Conservation (phyloP, 1,140 invertebrate genomes). For the Aphis craccivora region DNA sequence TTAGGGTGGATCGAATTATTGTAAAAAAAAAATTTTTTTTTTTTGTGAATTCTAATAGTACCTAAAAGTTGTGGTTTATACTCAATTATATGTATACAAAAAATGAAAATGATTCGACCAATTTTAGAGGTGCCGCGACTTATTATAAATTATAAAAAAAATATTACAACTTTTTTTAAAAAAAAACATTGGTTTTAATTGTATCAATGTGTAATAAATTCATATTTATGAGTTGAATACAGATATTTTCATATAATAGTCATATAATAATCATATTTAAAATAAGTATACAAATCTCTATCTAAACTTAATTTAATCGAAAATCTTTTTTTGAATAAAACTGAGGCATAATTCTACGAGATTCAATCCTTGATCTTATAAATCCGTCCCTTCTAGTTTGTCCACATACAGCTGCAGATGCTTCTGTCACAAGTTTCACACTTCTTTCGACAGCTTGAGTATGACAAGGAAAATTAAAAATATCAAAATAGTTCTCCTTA, state of each 20-base stretch:
- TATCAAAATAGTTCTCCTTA: neutral
- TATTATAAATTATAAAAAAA: neutral
- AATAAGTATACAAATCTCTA: neutral
- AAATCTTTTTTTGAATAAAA: neutral
- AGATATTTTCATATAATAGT: neutral
- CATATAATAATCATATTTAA: neutral
- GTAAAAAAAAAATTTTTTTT: neutral
- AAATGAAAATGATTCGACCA: neutral
- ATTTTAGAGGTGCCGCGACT: neutral
- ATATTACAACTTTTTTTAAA: neutral
- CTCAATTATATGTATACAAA: neutral
- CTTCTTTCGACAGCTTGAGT: constrained; percentile 62
- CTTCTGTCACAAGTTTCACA: constrained; percentile 62
- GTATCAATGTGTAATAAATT: neutral
- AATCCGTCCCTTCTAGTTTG: constrained; percentile 59
- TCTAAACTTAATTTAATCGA: neutral
- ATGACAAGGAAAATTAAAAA: constrained; percentile 60
- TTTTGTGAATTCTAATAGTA: neutral
- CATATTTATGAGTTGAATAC: neutral
- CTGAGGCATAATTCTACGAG: constrained; percentile 4
- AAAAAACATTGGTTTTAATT: neutral
- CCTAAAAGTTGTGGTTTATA: neutral
- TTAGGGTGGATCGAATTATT: neutral
- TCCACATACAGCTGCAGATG: constrained; percentile 59
- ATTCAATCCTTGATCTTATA: constrained; percentile 53